Evolutionary conservation across 2,797 vertebrate species (phyloP), one percentile per base, ranked within the genome.

Genomic region (Atherinosoma microstoma): DNA sequence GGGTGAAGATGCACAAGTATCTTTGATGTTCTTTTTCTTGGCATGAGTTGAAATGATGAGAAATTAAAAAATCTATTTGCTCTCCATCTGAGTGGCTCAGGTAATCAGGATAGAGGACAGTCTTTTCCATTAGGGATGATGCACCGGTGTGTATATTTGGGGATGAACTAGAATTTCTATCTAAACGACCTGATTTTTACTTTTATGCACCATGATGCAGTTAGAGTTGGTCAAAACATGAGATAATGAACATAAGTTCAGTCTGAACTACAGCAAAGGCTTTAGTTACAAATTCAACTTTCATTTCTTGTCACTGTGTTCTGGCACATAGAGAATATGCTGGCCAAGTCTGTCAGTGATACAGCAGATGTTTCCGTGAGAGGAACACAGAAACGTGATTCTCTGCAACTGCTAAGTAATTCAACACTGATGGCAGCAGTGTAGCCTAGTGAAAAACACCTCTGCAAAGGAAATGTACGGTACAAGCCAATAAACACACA

Each of bases 1-100:
- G 69, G 81, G 66, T 15, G 24, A 77, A 56, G 71, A 58, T 60
- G 67, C 16, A 30, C 13, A 27, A 36, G 40, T 30, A 74, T 80
- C 88, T 90, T 90, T 92, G 89, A 91, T 89, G 78, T 75, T 78
- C 24, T 30, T 45, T 69, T 71, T 84, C 49, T 72, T 92, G 91
- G 91, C 91, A 83, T 1, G 29, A 78, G 74, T 88, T 92, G 73
- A 91, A 87, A 79, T 85, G 79, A 79, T 7, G 3, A 60, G 11
- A 79, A 59, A 54, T 85, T 73, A 76, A 82, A 80, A 80, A 85
- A 87, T 88, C 82, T 42, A 73, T 85, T 90, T 89, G 82, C 81
- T 82, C 85, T 67, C 36, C 32, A 16, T 49, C 35, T 2, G 1
- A 59, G 68, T 9, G 57, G 51, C 62, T 70, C 70, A 82, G 83